Conservation (phyloP, 2,797 vertebrate genomes). For the Valencia hispanica region DNA sequence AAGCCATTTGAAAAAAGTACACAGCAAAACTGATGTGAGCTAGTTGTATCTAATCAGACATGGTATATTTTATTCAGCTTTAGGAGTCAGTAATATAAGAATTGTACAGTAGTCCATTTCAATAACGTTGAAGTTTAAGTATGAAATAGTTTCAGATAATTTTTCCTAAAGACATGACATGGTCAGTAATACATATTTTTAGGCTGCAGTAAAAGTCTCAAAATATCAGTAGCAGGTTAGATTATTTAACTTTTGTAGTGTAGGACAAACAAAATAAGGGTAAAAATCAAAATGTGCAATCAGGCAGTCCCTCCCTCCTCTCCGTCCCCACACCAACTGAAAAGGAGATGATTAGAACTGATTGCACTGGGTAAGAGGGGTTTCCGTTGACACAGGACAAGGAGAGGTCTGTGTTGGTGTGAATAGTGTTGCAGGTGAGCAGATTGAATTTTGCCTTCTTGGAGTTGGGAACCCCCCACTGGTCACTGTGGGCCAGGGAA, state of each 20-base stretch:
- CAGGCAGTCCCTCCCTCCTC: background rate
- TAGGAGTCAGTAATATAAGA: background rate
- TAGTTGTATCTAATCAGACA: background rate
- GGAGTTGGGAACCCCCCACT: constrained; percentile 27
- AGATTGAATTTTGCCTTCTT: constrained; percentile 46
- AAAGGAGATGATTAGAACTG: constrained; percentile 52
- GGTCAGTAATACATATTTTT: background rate
- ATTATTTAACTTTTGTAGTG: background rate
- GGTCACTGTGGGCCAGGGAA: constrained; percentile 11
- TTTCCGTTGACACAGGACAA: constrained; percentile 50
- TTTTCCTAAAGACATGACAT: background rate
- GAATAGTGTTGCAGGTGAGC: constrained; percentile 36
- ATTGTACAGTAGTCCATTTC: background rate
- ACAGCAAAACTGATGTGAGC: background rate
- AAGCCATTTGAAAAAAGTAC: background rate
- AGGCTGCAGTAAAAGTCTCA: background rate
- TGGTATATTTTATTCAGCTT: background rate
- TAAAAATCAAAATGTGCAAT: constrained; percentile 1
- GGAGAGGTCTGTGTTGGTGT: constrained; percentile 25
- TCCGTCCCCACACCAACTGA: background rate
- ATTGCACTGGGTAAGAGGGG: constrained; percentile 45
- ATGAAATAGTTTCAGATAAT: background rate
- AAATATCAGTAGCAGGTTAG: no score
- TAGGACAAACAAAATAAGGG: background rate
- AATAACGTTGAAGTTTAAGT: background rate